phyloP scores from a whole-genome alignment of 2,113 vertebrate species.

The Halichoerus grypus region DNA sequence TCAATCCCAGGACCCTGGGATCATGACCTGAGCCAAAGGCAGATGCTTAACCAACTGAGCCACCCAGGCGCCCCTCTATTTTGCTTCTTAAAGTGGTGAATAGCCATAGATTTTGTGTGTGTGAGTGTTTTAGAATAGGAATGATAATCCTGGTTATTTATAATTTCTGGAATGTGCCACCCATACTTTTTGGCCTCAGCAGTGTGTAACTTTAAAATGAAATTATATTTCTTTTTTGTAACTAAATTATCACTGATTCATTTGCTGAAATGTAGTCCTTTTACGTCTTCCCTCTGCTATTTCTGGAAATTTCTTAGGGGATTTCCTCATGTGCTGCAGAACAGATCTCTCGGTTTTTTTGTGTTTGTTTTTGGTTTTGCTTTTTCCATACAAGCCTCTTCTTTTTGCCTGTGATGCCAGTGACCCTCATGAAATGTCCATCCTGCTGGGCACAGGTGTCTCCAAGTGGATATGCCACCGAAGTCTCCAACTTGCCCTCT shows the following conservation, averaged over 20 bases:
- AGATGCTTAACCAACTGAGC: too few relatives aligned
- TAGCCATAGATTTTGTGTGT: not conserved
- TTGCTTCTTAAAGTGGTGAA: not conserved
- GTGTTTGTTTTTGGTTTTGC: not conserved
- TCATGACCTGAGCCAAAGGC: too few relatives aligned
- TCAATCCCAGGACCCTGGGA: too few relatives aligned
- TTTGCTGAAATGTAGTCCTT: conserved; percentile 24
- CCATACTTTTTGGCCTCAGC: not conserved
- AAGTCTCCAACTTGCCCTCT: not conserved
- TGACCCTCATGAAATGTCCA: not conserved
- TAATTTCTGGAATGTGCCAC: not conserved
- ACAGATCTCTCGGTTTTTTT: not conserved
- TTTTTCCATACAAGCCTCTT: not conserved
- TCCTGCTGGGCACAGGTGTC: not conserved
- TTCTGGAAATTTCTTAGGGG: conserved; percentile 44
- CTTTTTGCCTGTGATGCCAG: not conserved
- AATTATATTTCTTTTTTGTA: conserved; percentile 6
- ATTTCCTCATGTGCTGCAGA: not conserved
- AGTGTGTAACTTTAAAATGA: conserved; percentile 17
- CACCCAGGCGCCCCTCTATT: not conserved
- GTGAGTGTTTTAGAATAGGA: not conserved
- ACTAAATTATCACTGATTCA: conserved; percentile 29
- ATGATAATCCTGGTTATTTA: not conserved
- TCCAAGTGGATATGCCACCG: not conserved
- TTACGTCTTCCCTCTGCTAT: conserved; percentile 14